phyloP scores from a whole-genome alignment of 2,113 vertebrate species.

The Thermophis baileyi region DNA sequence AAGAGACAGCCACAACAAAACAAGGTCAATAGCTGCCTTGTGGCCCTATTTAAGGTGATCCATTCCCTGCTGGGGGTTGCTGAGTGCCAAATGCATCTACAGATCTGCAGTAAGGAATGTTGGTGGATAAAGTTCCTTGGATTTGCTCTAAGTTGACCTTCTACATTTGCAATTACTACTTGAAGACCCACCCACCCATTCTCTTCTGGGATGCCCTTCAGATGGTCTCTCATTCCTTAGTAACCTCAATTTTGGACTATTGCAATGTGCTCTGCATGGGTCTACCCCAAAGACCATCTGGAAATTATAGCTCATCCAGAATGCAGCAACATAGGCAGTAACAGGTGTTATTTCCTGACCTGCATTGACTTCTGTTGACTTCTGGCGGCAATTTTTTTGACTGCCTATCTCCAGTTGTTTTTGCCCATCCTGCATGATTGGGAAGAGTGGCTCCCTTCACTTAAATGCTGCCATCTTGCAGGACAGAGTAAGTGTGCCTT shows the following conservation, averaged over 20 bases:
- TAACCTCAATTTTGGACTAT: background rate
- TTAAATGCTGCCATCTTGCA: background rate
- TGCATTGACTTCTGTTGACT: background rate
- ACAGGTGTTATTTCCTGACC: background rate
- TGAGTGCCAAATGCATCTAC: background rate
- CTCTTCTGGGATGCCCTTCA: background rate
- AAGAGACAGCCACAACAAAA: background rate
- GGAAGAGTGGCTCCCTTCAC: background rate
- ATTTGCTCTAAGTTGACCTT: background rate
- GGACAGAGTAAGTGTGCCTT: background rate
- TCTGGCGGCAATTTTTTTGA: background rate
- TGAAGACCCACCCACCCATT: background rate
- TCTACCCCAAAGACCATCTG: background rate
- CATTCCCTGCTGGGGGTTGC: background rate
- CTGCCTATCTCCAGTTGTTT: background rate
- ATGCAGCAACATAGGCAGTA: background rate
- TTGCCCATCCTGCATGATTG: background rate
- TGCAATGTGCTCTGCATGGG: background rate
- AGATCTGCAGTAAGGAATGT: background rate
- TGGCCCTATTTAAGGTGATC: background rate
- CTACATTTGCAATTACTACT: background rate
- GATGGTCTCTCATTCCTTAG: background rate
- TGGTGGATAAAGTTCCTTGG: background rate
- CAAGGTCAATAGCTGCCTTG: background rate
- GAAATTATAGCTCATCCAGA: background rate